phyloP scores from a whole-genome alignment of 2,113 vertebrate species.

The Neotragus pygmaeus region DNA sequence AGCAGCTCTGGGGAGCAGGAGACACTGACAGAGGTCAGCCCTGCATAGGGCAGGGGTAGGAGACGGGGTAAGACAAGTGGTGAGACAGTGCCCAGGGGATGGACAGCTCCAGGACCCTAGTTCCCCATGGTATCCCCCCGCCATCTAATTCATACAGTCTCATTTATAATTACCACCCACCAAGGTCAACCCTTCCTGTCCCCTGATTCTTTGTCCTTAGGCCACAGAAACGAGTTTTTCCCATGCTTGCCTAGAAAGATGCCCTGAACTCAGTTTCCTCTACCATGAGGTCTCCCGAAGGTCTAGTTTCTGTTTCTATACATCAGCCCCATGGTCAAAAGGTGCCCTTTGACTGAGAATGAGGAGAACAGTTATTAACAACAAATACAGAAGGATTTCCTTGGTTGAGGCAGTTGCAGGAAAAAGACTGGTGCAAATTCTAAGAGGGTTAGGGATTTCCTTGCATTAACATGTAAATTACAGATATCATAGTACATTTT shows the following conservation, averaged over 20 bases:
- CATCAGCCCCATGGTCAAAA: not conserved
- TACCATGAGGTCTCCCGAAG: not conserved
- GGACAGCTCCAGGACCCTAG: not conserved
- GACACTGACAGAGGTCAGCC: not conserved
- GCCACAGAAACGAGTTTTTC: not conserved
- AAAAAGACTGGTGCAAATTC: not conserved
- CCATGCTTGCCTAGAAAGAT: not conserved
- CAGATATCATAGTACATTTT: not conserved
- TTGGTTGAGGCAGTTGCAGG: not conserved
- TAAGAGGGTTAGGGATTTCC: not conserved
- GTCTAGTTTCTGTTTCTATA: not conserved
- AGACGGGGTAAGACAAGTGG: accelerated
- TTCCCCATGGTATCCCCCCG: not conserved
- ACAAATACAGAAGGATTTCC: not conserved
- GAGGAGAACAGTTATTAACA: not conserved
- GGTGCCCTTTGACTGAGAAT: not conserved
- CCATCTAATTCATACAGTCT: not conserved
- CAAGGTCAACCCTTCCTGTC: not conserved
- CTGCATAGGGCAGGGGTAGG: not conserved
- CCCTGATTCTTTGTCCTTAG: not conserved
- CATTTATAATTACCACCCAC: not conserved
- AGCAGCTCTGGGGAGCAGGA: not conserved
- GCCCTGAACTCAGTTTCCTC: not conserved
- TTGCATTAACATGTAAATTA: not conserved
- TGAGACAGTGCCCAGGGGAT: not conserved